Evolutionary conservation across 2,888 invertebrate genomes (phyloP).

Genomic region (Polylopha cassiicola): DNA sequence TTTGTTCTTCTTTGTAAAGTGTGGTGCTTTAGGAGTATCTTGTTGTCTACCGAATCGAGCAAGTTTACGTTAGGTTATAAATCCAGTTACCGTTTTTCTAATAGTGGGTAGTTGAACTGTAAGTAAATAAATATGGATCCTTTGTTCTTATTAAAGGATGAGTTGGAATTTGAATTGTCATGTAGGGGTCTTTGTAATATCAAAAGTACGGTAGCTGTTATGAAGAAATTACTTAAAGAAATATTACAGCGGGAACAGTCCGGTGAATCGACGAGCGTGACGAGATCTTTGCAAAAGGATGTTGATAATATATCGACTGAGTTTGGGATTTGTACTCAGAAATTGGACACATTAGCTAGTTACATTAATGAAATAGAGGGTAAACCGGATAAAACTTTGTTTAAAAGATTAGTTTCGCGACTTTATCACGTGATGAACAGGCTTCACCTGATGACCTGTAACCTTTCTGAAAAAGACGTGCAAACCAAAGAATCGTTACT

Average conservation of each 20-base stretch:
- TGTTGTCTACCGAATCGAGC: too few species aligned
- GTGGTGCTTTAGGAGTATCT: too few species aligned
- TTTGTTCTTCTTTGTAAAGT: too few species aligned
- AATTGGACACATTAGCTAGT: neutral
- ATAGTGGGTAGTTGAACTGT: too few species aligned
- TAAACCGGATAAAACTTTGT: neutral
- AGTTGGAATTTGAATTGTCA: neutral
- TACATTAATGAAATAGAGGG: neutral
- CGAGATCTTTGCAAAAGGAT: neutral
- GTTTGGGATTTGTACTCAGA: neutral
- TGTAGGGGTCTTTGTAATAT: neutral
- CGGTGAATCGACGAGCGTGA: neutral
- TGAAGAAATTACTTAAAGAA: neutral
- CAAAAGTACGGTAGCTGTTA: neutral
- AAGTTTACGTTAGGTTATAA: too few species aligned
- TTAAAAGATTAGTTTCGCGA: constrained; percentile 2
- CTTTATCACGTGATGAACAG: constrained; percentile 1
- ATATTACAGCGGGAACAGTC: neutral
- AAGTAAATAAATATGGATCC: constrained; percentile 1
- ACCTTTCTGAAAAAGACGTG: too few species aligned
- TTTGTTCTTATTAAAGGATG: neutral
- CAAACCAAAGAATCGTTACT: too few species aligned
- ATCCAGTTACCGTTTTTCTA: too few species aligned
- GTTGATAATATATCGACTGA: neutral
- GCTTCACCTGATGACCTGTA: neutral